Base-by-base conservation (phyloP, 2,797 vertebrate species). In the Knipowitschia caucasica region DNA sequence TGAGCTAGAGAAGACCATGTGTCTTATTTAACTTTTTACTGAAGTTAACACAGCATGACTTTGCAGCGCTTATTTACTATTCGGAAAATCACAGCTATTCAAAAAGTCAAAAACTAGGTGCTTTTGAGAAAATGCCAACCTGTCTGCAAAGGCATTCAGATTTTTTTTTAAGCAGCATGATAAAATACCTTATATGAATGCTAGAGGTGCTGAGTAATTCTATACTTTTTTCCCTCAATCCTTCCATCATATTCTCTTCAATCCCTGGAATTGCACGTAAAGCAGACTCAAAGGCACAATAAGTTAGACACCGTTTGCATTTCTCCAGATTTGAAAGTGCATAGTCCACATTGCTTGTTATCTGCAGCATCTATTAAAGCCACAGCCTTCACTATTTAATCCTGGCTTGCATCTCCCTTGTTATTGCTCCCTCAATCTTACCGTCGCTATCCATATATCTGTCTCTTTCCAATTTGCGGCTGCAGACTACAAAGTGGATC, bases 121-220 rank as follows among this genome's bases (percentile, higher is more conserved):
- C 55, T 61, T 50, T 52, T 12, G 1, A 0, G 64, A 49, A 72
- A 69, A 44, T 27, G 15, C 45, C 31, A 18, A 47, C 27, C 35
- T 64, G 64, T 67, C 35, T 64, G 59, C 29, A 38, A 51, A 54
- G 42, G 71, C 53, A 33, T 24, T 66, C 20, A 27, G 29, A 4
- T 53, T 63, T 76, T 63, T 76, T 68, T 33, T 38, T 52, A 53
- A 11, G 58, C 53, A 59, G 74, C 55, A 66, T 71, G 67, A 67
- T 71, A 63, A 75, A 72, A 66, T 39, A 67, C 47, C 53, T 62
- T 23, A 14, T 25, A 64, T 51, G 49, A 51, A 55, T 77, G 46
- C 33, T 53, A 10, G 5, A 53, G 53, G 53, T 59, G 71, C 64
- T 57, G 75, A 80, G 69, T 80, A 56, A 54, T 63, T 75, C 72